These are phyloP conservation scores for Lota lota DNA, from an alignment of 2,113 vertebrate genomes.

Conservation along the genomic window DNA sequence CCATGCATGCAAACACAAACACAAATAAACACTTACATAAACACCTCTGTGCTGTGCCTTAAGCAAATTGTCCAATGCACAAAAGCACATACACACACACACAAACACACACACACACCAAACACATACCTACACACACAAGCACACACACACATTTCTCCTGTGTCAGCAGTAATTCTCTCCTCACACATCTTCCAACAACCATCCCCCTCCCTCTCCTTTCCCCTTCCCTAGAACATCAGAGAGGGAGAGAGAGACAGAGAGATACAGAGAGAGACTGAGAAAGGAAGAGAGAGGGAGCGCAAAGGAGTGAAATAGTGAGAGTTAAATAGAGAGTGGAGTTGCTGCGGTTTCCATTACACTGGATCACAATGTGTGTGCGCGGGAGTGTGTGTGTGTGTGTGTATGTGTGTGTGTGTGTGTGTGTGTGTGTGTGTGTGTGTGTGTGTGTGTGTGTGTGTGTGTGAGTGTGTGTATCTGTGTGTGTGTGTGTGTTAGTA, in stretches of 20 bases:
- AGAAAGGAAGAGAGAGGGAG: slow-evolving; percentile 9
- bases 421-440: slow-evolving; percentile 5
- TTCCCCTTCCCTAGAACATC: slow-evolving; percentile 33
- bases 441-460: no score
- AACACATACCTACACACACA: slow-evolving; percentile 33
- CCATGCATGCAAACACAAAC: slow-evolving; percentile 39
- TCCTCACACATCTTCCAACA: slow-evolving; percentile 29
- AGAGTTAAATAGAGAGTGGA: slow-evolving; percentile 1
- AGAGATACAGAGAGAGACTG: slow-evolving; percentile 40
- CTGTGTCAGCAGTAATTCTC: slow-evolving; percentile 71
- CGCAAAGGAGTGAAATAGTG: no score
- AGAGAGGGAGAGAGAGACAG: slow-evolving; percentile 46
- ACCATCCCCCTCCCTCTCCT: slow-evolving; percentile 26
- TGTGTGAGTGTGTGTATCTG: slow-evolving; percentile 1
- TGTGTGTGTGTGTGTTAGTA: no score
- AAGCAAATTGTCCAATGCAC: no score
- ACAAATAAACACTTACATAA: slow-evolving; percentile 24
- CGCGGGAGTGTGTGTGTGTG: no score
- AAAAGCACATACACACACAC: slow-evolving; percentile 13
- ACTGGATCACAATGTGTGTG: no score
- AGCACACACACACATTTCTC: slow-evolving; percentile 49
- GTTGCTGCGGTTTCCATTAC: no score
- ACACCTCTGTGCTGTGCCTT: slow-evolving; percentile 12
- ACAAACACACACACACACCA: slow-evolving; percentile 5
- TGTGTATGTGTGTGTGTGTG: no score